Percentiles rank a stretch among this genome's conserved stretches.
Evolutionary conservation across 2,797 vertebrate genomes (phyloP).

Genomic region (Phrynocephalus forsythii): DNA sequence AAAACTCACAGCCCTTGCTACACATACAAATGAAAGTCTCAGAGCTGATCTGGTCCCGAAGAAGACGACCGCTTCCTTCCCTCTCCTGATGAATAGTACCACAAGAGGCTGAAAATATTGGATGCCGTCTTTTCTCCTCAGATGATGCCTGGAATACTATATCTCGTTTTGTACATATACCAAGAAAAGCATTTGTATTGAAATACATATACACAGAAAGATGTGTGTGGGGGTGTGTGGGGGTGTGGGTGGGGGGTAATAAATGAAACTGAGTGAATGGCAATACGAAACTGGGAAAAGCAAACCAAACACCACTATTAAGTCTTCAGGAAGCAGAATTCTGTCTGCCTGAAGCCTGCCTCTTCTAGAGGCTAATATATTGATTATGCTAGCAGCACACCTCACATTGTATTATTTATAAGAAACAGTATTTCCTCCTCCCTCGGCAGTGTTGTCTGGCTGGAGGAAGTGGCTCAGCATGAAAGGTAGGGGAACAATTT

Average conservation of each 20-base stretch:
- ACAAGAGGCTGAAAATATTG: background rate
- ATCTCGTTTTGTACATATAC: background rate
- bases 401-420: constrained; percentile 81
- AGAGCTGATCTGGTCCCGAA: background rate
- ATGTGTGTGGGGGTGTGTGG: too few species aligned
- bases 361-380: constrained; percentile 67
- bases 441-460: constrained; percentile 74
- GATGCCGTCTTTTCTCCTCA: background rate
- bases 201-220: background rate
- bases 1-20: background rate
- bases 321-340: constrained; percentile 68
- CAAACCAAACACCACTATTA: constrained; percentile 48
- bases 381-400: constrained; percentile 72
- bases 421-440: constrained; percentile 78
- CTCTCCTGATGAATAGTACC: background rate
- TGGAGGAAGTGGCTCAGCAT: constrained; percentile 72
- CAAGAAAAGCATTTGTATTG: background rate
- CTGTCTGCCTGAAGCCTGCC: constrained; percentile 65
- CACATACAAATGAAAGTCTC: background rate
- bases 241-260: background rate
- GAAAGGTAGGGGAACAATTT: constrained; percentile 81
- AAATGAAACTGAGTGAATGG: background rate
- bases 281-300: constrained; percentile 54
- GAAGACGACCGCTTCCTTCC: background rate
- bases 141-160: background rate